These are phyloP conservation scores for Picathartes gymnocephalus DNA, from an alignment of 2,113 vertebrate genomes.

Conservation along the genomic window DNA sequence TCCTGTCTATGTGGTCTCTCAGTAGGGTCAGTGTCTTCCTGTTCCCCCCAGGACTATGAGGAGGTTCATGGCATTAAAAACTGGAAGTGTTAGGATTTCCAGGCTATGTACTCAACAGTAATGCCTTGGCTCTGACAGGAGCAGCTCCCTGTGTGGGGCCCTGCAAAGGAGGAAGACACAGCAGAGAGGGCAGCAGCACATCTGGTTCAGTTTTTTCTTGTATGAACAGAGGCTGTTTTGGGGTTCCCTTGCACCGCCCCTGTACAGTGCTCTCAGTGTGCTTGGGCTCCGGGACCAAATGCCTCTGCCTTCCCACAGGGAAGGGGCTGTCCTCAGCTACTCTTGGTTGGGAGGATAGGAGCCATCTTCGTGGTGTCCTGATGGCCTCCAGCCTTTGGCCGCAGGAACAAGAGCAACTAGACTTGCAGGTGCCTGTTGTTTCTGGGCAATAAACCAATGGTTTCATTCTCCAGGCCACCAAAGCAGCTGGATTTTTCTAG, in stretches of 20 bases:
- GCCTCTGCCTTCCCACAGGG: accelerated
- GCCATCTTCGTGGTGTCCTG: accelerated
- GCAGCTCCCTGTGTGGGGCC: background rate
- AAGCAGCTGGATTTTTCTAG: background rate
- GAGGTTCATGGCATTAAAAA: background rate
- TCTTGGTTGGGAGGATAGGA: background rate
- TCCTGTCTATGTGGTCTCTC: accelerated
- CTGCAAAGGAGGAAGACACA: background rate
- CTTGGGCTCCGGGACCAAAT: background rate
- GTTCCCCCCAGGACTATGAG: accelerated
- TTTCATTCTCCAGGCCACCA: background rate
- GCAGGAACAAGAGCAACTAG: accelerated
- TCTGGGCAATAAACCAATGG: background rate
- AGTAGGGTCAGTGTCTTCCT: background rate
- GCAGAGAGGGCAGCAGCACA: background rate
- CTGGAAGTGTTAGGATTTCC: background rate
- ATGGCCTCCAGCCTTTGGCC: background rate
- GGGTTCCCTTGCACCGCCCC: background rate
- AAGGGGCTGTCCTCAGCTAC: background rate
- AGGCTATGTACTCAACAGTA: background rate
- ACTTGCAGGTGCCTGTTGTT: background rate
- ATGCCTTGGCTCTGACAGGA: background rate
- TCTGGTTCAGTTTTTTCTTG: background rate
- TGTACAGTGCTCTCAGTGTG: accelerated
- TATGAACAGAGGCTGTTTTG: background rate